phyloP scores from a whole-genome alignment of 2,888 invertebrate genomes.

The Epirrhoe alternata region DNA sequence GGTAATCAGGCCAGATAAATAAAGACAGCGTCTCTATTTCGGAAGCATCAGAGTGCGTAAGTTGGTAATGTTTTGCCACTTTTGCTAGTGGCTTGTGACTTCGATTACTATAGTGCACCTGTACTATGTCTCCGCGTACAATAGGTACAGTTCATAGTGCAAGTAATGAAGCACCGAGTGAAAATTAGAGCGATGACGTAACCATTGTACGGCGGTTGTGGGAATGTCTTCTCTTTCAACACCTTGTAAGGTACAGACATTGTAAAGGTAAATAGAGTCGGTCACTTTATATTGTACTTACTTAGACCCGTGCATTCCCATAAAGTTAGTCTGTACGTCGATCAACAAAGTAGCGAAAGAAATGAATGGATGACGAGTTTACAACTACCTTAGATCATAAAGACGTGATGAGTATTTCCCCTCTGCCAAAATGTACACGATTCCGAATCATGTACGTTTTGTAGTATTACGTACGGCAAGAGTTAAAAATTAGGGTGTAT shows the following conservation, averaged over 20 bases:
- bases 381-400: too few relatives aligned
- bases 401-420: too few relatives aligned
- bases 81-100: background rate
- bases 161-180: slow-evolving; percentile 37
- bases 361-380: too few relatives aligned
- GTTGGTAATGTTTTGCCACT: too few relatives aligned
- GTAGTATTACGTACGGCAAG: too few relatives aligned
- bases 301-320: background rate
- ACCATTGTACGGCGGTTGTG: slow-evolving; percentile 33
- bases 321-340: background rate
- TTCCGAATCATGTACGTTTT: too few relatives aligned
- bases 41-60: too few relatives aligned
- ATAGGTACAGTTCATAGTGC: slow-evolving; percentile 21
- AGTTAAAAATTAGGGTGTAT: too few relatives aligned
- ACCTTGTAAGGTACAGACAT: slow-evolving; percentile 7
- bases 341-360: too few relatives aligned
- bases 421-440: too few relatives aligned
- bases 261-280: background rate
- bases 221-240: slow-evolving; percentile 29
- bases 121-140: slow-evolving; percentile 23
- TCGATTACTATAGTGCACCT: background rate
- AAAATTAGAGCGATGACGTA: slow-evolving; percentile 42
- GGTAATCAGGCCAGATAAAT: too few relatives aligned
- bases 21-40: too few relatives aligned
- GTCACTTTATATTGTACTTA: background rate